Evolutionary conservation across 2,113 vertebrate genomes (phyloP).

Genomic region (Climacteris rufus): DNA sequence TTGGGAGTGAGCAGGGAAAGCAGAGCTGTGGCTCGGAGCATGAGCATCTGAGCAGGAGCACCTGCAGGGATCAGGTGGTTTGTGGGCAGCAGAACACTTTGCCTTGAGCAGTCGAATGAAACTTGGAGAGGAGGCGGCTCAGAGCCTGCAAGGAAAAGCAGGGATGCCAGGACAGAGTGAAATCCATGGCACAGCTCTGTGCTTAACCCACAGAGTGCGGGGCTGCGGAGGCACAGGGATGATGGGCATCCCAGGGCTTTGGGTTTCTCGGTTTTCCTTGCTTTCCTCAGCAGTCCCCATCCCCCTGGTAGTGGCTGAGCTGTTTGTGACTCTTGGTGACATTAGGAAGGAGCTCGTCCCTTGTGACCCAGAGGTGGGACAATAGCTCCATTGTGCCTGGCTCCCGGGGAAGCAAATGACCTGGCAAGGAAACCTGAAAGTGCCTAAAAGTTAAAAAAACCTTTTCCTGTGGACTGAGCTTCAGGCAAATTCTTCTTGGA

Average conservation of each 20-base stretch:
- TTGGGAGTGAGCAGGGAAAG: neutral
- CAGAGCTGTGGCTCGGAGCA: accelerated
- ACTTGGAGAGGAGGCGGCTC: neutral
- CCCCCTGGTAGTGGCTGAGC: neutral
- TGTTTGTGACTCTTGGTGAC: neutral
- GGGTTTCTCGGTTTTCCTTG: neutral
- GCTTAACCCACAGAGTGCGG: accelerated
- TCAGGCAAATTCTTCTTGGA: neutral
- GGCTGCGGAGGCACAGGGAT: accelerated
- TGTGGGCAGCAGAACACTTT: neutral
- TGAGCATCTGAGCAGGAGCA: neutral
- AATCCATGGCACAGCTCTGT: accelerated
- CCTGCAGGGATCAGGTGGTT: neutral
- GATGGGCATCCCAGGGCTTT: neutral
- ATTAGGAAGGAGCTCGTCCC: neutral
- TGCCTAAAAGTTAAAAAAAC: neutral
- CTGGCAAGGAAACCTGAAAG: conserved; percentile 1
- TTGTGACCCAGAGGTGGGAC: accelerated
- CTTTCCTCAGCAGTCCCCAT: neutral
- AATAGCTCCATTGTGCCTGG: conserved; percentile 44
- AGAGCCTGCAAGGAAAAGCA: neutral
- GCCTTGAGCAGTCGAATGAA: neutral
- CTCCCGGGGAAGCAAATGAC: neutral
- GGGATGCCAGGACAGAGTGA: neutral
- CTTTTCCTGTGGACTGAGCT: neutral